phyloP scores from a whole-genome alignment of 2,797 vertebrate genomes.

The Gastrophryne carolinensis region DNA sequence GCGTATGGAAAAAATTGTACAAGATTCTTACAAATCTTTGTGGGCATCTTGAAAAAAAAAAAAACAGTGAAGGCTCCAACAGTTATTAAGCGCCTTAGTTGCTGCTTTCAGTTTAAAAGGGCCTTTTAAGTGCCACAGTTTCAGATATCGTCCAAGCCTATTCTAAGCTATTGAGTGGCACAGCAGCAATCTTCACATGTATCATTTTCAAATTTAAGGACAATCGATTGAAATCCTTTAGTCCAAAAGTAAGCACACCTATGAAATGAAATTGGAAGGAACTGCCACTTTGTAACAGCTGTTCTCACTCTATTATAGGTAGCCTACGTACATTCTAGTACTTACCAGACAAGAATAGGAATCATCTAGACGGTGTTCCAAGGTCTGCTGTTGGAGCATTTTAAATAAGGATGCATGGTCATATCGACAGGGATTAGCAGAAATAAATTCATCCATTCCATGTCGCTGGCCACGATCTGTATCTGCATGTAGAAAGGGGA shows the following conservation, averaged over 20 bases:
- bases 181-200: constrained; percentile 75
- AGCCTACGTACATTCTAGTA: constrained; percentile 54
- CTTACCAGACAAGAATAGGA: constrained; percentile 98
- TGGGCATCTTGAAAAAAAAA: too few relatives aligned
- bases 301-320: constrained; percentile 63
- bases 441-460: constrained; percentile 91
- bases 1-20: neutral
- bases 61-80: constrained; percentile 32
- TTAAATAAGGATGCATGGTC: constrained; percentile 87
- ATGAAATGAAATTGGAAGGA: constrained; percentile 68
- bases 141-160: constrained; percentile 57
- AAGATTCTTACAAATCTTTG: too few relatives aligned
- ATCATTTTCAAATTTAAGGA: constrained; percentile 87
- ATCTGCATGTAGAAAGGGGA: constrained; percentile 68
- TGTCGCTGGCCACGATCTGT: constrained; percentile 87
- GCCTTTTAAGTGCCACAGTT: constrained; percentile 55
- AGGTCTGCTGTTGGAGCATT: constrained; percentile 86
- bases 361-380: constrained; percentile 94
- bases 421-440: constrained; percentile 83
- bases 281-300: constrained; percentile 65
- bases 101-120: constrained; percentile 56
- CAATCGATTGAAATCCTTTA: constrained; percentile 83
- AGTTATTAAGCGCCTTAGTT: constrained; percentile 59
- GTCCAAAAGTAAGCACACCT: constrained; percentile 66
- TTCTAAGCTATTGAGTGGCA: constrained; percentile 70